Evolutionary conservation across 2,888 invertebrate species (phyloP).

Genomic region (Lacanobia oleracea): DNA sequence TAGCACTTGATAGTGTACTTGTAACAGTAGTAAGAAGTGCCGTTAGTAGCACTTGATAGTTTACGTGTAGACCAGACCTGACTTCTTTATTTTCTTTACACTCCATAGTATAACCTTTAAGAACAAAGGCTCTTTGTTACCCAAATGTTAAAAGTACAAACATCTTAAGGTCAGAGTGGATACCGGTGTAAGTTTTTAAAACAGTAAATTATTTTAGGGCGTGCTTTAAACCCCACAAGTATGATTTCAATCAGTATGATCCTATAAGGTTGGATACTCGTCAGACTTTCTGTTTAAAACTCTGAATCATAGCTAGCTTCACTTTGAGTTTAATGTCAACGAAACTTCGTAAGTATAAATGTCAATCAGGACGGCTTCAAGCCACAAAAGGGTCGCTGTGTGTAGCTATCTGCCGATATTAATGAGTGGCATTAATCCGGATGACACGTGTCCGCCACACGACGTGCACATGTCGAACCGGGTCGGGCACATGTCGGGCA

Average conservation of each 20-base stretch:
- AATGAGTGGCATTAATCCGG: slow-evolving; percentile 41
- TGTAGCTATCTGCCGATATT: slow-evolving; percentile 12
- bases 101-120: not conserved
- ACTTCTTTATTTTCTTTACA: not conserved
- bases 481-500: not conserved
- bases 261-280: not conserved
- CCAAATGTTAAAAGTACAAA: slow-evolving; percentile 3
- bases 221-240: not conserved
- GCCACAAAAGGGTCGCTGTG: not conserved
- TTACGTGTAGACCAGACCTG: no score
- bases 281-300: slow-evolving; percentile 4
- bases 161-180: not conserved
- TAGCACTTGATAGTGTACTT: no score
- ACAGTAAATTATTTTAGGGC: not conserved
- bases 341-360: not conserved
- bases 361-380: not conserved
- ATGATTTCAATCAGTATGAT: slow-evolving; percentile 1
- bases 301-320: not conserved
- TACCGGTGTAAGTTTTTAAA: not conserved
- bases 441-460: slow-evolving; percentile 21
- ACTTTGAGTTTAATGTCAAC: not conserved
- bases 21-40: no score
- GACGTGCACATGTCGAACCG: not conserved
- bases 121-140: slow-evolving; percentile 7
- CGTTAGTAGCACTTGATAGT: no score